Conservation (phyloP, 2,888 invertebrate genomes). For the Acholoe squamosa region DNA sequence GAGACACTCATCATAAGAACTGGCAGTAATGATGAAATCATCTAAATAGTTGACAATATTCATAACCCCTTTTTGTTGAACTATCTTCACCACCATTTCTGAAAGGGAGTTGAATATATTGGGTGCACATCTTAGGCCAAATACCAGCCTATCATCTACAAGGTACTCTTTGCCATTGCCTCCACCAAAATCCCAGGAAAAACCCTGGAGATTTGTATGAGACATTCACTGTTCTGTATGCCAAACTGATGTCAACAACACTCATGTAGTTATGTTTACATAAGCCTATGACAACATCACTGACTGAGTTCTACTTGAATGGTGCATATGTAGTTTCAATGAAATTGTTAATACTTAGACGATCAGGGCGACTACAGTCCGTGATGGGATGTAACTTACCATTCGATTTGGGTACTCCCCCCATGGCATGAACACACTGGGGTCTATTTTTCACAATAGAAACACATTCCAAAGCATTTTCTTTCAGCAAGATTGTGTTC, state of each 20-base stretch:
- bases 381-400: background rate
- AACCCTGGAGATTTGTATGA: background rate
- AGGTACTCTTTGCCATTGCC: background rate
- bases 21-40: background rate
- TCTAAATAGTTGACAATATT: background rate
- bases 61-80: background rate
- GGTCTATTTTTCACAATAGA: background rate
- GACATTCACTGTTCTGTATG: background rate
- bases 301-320: background rate
- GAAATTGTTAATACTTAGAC: background rate
- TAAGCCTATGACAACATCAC: background rate
- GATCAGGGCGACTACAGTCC: background rate
- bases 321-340: background rate
- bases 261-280: background rate
- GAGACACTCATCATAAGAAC: background rate
- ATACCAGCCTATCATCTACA: background rate
- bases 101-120: background rate
- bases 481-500: no score
- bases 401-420: conserved; percentile 11
- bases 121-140: background rate
- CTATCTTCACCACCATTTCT: no score
- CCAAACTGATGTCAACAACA: background rate
- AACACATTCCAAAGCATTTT: no score
- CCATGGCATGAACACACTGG: conserved; percentile 34
- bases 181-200: background rate